Conservation (phyloP, 2,113 vertebrate genomes). For the Setophaga coronata region DNA sequence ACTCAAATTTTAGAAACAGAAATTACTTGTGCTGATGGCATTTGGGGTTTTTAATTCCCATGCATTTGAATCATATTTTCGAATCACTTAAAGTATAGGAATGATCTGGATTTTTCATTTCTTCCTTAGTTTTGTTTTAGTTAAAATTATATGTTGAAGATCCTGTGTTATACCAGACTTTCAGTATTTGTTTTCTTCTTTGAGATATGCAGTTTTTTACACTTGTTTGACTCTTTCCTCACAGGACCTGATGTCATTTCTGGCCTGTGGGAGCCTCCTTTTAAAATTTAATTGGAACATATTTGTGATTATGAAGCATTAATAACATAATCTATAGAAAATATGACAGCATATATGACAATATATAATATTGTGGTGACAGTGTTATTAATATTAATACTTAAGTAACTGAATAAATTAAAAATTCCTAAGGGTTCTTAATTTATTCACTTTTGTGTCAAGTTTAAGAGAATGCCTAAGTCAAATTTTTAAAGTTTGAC, state of each 20-base stretch:
- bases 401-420: background rate
- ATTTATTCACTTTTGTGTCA: background rate
- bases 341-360: background rate
- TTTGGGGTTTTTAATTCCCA: rapidly evolving
- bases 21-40: background rate
- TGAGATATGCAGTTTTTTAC: background rate
- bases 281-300: background rate
- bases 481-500: background rate
- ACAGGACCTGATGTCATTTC: background rate
- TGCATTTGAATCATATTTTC: background rate
- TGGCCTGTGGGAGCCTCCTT: background rate
- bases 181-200: background rate
- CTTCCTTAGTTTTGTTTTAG: background rate
- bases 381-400: background rate
- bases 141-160: background rate
- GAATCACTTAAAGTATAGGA: background rate
- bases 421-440: background rate
- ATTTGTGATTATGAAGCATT: background rate
- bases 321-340: background rate
- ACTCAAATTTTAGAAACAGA: background rate
- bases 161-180: background rate
- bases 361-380: background rate
- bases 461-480: background rate
- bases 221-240: background rate
- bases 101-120: background rate